phyloP scores from a whole-genome alignment of 2,888 invertebrate genomes.

The Amiota minor region DNA sequence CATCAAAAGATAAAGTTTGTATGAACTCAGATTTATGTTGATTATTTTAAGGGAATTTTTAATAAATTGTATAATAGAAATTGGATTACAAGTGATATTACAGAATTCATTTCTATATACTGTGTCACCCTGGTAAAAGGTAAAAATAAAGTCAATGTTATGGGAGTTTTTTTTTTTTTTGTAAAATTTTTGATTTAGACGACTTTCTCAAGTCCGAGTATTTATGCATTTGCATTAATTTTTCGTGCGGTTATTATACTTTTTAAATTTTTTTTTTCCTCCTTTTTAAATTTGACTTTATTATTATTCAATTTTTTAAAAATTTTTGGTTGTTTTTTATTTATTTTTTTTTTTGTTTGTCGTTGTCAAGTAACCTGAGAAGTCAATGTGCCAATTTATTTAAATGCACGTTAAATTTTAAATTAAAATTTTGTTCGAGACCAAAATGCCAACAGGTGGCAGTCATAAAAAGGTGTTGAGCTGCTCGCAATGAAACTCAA shows the following conservation, averaged over 20 bases:
- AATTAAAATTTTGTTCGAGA: conserved; percentile 25
- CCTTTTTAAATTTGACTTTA: background rate
- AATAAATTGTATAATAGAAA: too few relatives aligned
- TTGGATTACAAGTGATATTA: too few relatives aligned
- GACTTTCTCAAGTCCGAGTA: background rate
- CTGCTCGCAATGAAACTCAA: background rate
- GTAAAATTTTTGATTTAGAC: background rate
- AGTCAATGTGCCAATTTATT: conserved; percentile 50
- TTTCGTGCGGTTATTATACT: background rate
- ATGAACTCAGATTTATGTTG: background rate
- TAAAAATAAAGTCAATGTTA: too few relatives aligned
- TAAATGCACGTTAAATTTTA: conserved; percentile 30
- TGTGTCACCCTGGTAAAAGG: too few relatives aligned
- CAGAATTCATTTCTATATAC: too few relatives aligned
- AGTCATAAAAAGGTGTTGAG: conserved; percentile 27
- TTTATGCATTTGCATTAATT: background rate
- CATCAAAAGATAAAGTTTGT: too few relatives aligned
- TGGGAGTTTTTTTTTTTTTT: background rate
- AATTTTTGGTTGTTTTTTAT: conserved; percentile 2
- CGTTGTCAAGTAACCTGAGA: conserved; percentile 46
- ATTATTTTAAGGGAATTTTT: too few relatives aligned
- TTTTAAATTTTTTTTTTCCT: background rate
- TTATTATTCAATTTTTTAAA: conserved; percentile 7
- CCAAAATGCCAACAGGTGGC: conserved; percentile 47
- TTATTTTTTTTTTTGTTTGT: background rate